These are phyloP conservation scores for Epizoanthus stellaris DNA, from an alignment of 92 coral and sea anemone genomes.

Conservation along the genomic window DNA sequence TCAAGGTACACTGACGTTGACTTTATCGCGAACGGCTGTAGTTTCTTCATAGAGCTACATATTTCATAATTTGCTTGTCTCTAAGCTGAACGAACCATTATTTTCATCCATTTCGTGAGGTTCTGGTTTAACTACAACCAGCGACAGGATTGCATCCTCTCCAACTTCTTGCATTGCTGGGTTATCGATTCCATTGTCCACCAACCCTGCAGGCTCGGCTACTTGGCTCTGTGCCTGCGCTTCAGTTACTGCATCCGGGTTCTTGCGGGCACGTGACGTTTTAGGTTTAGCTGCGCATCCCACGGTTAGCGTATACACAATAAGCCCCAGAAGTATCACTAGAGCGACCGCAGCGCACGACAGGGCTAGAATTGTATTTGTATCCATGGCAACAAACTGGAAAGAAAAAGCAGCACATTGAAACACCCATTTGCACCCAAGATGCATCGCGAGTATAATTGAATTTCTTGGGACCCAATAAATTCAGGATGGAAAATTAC, in stretches of 20 bases:
- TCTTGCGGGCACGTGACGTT: neutral
- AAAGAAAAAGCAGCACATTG: neutral
- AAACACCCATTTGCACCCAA: too few species aligned
- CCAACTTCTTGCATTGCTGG: conserved; percentile 31
- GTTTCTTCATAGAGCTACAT: neutral
- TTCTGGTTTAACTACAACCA: neutral
- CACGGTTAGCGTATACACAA: conserved; percentile 1
- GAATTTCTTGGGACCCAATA: too few species aligned
- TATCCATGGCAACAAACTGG: conserved; percentile 31
- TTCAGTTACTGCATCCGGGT: neutral
- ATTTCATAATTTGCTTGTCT: conserved; percentile 25
- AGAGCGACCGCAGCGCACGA: conserved; percentile 22
- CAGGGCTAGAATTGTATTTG: conserved; percentile 11
- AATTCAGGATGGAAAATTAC: too few species aligned
- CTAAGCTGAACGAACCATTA: neutral
- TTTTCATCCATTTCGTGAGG: neutral
- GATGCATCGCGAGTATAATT: too few species aligned
- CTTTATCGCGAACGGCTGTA: neutral
- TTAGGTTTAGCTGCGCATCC: neutral
- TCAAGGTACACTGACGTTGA: neutral
- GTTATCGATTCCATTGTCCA: conserved; percentile 25
- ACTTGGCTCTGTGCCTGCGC: neutral
- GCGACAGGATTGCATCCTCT: neutral
- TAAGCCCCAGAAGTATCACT: conserved; percentile 12
- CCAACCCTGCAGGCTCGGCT: neutral